These are phyloP conservation scores for Perdita meconis DNA, from an alignment of 2,888 invertebrate genomes.

Conservation along the genomic window DNA sequence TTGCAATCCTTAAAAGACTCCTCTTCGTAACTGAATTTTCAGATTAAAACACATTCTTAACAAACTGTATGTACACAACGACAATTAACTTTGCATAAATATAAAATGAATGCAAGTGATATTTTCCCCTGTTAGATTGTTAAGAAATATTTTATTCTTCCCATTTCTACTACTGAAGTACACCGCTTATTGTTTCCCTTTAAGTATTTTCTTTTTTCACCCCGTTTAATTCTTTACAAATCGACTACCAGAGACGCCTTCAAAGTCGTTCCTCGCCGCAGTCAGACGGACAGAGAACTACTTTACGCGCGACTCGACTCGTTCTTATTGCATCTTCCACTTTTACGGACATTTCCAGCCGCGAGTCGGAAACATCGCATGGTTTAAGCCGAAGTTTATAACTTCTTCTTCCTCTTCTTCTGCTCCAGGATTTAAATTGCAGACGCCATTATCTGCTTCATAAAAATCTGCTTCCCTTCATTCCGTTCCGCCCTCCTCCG, in stretches of 20 bases:
- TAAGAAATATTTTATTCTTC: no score
- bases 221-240: background rate
- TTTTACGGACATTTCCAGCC: conserved; percentile 31
- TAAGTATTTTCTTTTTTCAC: background rate
- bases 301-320: background rate
- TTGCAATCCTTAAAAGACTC: no score
- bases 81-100: no score
- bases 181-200: background rate
- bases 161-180: no score
- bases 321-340: conserved; percentile 5
- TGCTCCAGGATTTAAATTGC: conserved; percentile 53
- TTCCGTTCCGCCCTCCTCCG: no score
- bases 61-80: no score
- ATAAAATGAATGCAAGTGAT: no score
- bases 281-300: background rate
- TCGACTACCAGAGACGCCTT: background rate
- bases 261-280: background rate
- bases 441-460: conserved; percentile 60
- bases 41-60: no score
- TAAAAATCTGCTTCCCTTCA: conserved; percentile 52
- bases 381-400: conserved; percentile 52
- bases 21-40: no score
- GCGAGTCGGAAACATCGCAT: conserved; percentile 45
- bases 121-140: no score
- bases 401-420: conserved; percentile 37